Percentiles rank a stretch among this genome's conserved stretches.
These are phyloP conservation scores for Troides helena DNA, from an alignment of 2,888 invertebrate species.

Conservation along the genomic window DNA sequence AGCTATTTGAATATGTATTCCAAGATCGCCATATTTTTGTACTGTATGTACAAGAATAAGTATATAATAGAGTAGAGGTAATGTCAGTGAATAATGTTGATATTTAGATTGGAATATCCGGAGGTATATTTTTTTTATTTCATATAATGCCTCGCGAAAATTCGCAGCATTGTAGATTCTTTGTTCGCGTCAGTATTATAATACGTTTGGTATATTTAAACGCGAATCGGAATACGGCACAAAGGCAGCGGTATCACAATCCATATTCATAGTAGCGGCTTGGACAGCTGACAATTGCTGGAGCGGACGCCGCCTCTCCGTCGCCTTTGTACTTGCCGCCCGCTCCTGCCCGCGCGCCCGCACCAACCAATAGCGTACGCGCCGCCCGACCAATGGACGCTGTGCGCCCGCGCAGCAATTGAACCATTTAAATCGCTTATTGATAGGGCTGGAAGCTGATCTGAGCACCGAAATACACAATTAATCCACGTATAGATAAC, in stretches of 20 bases:
- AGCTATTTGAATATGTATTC: too few relatives aligned
- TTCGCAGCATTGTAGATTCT: constrained; percentile 13
- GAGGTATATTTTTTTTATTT: too few relatives aligned
- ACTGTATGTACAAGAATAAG: too few relatives aligned
- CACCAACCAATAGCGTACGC: constrained; percentile 58
- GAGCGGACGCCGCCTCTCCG: constrained; percentile 61
- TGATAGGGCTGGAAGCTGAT: constrained; percentile 57
- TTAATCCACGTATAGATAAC: background rate
- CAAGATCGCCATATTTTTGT: too few relatives aligned
- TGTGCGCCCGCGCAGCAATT: constrained; percentile 62
- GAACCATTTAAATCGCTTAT: constrained; percentile 58
- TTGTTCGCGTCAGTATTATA: constrained; percentile 25
- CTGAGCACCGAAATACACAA: constrained; percentile 1
- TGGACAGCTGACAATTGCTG: constrained; percentile 65
- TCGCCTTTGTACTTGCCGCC: constrained; percentile 64
- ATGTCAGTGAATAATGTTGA: too few relatives aligned
- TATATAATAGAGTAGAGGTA: too few relatives aligned
- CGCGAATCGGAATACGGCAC: constrained; percentile 31
- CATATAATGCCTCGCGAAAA: background rate
- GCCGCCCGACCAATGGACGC: constrained; percentile 60
- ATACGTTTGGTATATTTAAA: constrained; percentile 31
- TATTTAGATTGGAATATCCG: too few relatives aligned
- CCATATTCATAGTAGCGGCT: constrained; percentile 64
- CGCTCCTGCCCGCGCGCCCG: constrained; percentile 38
- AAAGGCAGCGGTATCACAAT: constrained; percentile 38